phyloP scores from a whole-genome alignment of 2,113 vertebrate species.

The Dunckerocampus dactyliophorus region DNA sequence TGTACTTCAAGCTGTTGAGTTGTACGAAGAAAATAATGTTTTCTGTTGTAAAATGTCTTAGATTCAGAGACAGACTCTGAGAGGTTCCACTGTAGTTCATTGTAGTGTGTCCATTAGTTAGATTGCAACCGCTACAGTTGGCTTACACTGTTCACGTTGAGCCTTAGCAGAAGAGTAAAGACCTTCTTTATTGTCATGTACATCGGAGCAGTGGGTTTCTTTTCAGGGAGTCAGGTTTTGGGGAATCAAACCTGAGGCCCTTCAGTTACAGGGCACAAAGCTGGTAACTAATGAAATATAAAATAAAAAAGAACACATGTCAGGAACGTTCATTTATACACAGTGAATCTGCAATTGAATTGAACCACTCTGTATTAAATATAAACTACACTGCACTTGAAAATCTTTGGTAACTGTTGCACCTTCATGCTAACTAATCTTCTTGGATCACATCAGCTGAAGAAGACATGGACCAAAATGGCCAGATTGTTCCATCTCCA shows the following conservation, averaged over 20 bases:
- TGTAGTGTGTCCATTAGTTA: neutral
- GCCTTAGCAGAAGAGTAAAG: neutral
- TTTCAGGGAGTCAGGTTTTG: neutral
- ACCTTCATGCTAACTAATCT: neutral
- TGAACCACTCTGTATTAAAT: too few relatives aligned
- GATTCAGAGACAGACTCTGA: too few relatives aligned
- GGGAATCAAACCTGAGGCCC: too few relatives aligned
- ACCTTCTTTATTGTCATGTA: too few relatives aligned
- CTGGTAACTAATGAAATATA: neutral
- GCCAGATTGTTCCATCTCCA: constrained; percentile 37
- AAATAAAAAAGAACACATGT: neutral
- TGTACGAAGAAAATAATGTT: neutral
- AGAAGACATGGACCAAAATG: constrained; percentile 38
- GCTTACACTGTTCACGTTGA: neutral
- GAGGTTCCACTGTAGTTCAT: neutral
- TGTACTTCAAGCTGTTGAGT: neutral
- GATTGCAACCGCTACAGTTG: neutral
- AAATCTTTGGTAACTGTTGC: too few relatives aligned
- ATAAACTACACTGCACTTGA: too few relatives aligned
- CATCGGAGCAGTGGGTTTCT: neutral
- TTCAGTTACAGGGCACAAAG: neutral
- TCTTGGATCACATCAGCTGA: constrained; percentile 7
- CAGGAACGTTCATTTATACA: too few relatives aligned
- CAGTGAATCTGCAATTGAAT: too few relatives aligned
- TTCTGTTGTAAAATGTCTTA: neutral